A percentile compares a stretch with the other conserved stretches of the same genome.
Evolutionary conservation across 2,113 vertebrate genomes (phyloP).

Genomic region (Bucco capensis): DNA sequence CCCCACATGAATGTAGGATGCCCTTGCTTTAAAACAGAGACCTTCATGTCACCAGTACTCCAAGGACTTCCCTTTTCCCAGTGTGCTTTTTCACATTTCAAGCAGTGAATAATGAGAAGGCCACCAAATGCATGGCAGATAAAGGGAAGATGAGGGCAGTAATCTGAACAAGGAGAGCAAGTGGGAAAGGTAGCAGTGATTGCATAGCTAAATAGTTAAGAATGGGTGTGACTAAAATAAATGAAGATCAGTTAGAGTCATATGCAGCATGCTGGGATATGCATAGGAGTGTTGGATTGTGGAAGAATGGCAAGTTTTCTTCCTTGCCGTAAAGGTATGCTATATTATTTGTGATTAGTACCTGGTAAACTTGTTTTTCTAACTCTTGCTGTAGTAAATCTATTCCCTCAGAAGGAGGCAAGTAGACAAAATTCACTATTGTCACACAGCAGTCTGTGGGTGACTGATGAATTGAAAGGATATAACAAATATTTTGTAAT

Average conservation of each 20-base stretch:
- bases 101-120: background rate
- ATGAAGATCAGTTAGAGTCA: background rate
- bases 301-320: background rate
- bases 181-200: background rate
- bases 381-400: background rate
- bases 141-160: background rate
- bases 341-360: background rate
- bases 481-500: background rate
- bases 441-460: background rate
- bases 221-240: background rate
- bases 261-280: background rate
- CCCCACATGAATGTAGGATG: background rate
- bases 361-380: background rate
- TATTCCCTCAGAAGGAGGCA: background rate
- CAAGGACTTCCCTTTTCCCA: background rate
- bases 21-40: background rate
- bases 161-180: background rate
- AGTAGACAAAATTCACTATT: background rate
- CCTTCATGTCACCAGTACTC: background rate
- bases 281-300: background rate
- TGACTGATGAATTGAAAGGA: background rate
- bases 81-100: background rate
- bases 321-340: background rate
- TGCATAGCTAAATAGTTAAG: background rate
- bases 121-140: background rate